Evolutionary conservation across 2,888 invertebrate genomes (phyloP).

Genomic region (Molorchus minor): DNA sequence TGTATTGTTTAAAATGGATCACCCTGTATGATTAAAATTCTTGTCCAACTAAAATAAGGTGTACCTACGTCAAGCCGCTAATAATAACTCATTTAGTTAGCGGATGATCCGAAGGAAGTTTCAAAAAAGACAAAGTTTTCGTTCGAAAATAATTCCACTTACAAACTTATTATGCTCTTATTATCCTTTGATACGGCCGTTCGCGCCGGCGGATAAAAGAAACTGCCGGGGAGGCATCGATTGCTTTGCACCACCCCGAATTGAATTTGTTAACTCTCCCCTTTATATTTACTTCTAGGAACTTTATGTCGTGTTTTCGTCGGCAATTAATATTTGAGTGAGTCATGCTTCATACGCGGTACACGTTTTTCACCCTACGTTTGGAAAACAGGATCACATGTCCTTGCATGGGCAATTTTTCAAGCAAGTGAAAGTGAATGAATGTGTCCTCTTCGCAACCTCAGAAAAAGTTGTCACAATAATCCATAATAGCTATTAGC

Average conservation of each 20-base stretch:
- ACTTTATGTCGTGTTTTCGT: not conserved
- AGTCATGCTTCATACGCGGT: too few relatives aligned
- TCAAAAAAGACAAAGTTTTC: constrained; percentile 29
- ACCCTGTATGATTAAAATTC: too few relatives aligned
- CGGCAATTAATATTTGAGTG: constrained; percentile 19
- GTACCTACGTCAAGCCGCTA: too few relatives aligned
- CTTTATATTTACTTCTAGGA: constrained; percentile 4
- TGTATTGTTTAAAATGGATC: too few relatives aligned
- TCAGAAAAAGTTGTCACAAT: too few relatives aligned
- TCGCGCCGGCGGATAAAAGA: constrained; percentile 31
- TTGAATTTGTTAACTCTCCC: constrained; percentile 11
- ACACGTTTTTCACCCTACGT: too few relatives aligned
- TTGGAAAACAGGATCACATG: too few relatives aligned
- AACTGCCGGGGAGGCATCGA: constrained; percentile 30
- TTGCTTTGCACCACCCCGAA: constrained; percentile 15
- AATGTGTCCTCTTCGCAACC: too few relatives aligned
- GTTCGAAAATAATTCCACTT: constrained; percentile 25
- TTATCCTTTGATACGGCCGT: constrained; percentile 34
- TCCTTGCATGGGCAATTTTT: too few relatives aligned
- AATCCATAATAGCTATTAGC: too few relatives aligned
- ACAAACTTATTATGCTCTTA: constrained; percentile 27
- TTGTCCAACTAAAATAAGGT: too few relatives aligned
- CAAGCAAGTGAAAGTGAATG: too few relatives aligned
- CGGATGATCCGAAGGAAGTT: constrained; percentile 16
- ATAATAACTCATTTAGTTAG: constrained; percentile 5